Evolutionary conservation across 2,888 invertebrate genomes (phyloP).

Genomic region (Oligia strigilis): DNA sequence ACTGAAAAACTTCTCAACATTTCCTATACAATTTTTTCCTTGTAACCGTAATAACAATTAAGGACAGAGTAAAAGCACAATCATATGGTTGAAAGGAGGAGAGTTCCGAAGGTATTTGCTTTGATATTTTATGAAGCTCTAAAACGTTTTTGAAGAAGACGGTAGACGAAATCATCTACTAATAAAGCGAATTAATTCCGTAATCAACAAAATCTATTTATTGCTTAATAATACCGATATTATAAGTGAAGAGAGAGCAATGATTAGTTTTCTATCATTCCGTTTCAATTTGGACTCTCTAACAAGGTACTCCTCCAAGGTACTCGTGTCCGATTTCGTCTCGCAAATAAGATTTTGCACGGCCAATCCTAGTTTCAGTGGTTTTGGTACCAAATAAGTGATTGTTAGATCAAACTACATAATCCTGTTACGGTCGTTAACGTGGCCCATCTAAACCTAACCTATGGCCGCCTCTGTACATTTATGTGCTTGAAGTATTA

Average conservation of each 20-base stretch:
- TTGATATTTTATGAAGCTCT: conserved; percentile 56
- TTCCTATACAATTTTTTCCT: not conserved
- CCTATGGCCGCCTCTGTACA: no score
- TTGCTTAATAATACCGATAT: conserved; percentile 59
- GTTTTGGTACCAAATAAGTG: conserved; percentile 58
- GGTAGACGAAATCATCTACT: conserved; percentile 51
- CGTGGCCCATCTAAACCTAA: conserved; percentile 12
- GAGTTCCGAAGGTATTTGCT: conserved; percentile 32
- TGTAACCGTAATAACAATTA: conserved; percentile 30
- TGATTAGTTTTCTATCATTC: conserved; percentile 44
- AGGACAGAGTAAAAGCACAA: conserved; percentile 6
- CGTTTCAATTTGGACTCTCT: conserved; percentile 45
- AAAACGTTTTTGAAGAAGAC: conserved; percentile 49
- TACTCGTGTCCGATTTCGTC: conserved; percentile 56
- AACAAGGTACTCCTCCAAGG: conserved; percentile 56
- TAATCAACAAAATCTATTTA: conserved; percentile 62
- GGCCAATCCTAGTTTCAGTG: conserved; percentile 55
- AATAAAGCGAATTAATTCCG: conserved; percentile 55
- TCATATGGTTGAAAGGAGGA: not conserved
- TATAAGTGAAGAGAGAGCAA: conserved; percentile 37
- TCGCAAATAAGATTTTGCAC: conserved; percentile 60
- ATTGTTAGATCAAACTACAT: conserved; percentile 58
- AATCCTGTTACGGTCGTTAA: conserved; percentile 56
- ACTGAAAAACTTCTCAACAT: not conserved
- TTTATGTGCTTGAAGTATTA: no score